These are phyloP conservation scores for Ciconia stormi DNA, from an alignment of 2,113 vertebrate species.

Conservation along the genomic window DNA sequence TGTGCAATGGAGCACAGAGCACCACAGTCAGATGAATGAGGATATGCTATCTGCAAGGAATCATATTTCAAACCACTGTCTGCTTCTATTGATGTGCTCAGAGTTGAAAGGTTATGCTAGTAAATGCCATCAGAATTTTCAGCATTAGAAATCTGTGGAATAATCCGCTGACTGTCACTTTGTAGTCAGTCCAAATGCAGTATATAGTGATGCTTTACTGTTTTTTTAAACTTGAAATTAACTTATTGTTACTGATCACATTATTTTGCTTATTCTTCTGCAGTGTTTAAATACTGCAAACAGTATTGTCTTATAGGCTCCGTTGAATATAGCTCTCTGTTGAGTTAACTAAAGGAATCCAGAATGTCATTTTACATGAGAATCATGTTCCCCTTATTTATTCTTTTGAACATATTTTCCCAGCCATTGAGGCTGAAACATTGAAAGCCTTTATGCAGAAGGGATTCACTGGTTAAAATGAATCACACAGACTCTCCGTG, in stretches of 20 bases:
- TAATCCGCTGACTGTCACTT: conserved; percentile 75
- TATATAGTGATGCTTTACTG: conserved; percentile 43
- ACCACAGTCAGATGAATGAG: conserved; percentile 83
- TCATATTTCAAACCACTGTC: conserved; percentile 87
- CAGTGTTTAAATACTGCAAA: conserved; percentile 26
- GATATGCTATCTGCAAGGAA: conserved; percentile 83
- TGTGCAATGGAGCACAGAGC: conserved; percentile 81
- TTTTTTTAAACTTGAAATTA: conserved; percentile 68
- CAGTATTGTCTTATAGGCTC: conserved; percentile 44
- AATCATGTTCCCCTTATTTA: conserved; percentile 65
- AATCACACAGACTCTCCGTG: conserved; percentile 26
- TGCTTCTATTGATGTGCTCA: conserved; percentile 83
- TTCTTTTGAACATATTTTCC: conserved; percentile 73
- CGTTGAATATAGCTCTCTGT: conserved; percentile 36
- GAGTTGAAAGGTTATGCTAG: conserved; percentile 85
- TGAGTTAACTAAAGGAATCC: conserved; percentile 54
- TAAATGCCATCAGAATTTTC: conserved; percentile 84
- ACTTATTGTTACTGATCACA: conserved; percentile 51
- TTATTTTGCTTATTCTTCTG: conserved; percentile 47
- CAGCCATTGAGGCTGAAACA: conserved; percentile 64
- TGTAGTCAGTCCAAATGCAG: conserved; percentile 62
- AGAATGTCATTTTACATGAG: conserved; percentile 42
- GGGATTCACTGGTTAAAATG: conserved; percentile 43
- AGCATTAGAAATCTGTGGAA: conserved; percentile 76
- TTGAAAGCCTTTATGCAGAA: conserved; percentile 55